phyloP scores from a whole-genome alignment of 2,888 invertebrate species.

The Spisula solida region DNA sequence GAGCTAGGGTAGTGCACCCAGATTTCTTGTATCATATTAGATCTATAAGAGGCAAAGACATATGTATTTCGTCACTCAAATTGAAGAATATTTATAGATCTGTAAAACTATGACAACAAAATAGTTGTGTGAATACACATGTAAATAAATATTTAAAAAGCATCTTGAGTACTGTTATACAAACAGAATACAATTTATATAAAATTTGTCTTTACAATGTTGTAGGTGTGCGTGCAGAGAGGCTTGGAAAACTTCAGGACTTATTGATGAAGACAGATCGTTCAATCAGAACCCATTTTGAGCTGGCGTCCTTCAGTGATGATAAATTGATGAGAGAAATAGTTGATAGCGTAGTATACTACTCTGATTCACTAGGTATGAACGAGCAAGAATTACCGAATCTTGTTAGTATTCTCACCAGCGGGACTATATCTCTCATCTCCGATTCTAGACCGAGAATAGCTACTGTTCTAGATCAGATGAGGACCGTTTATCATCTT shows the following conservation, averaged over 20 bases:
- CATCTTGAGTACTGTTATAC: no score
- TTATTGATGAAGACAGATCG: conserved; percentile 90
- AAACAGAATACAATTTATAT: background rate
- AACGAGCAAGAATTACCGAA: conserved; percentile 96
- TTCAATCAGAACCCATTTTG: conserved; percentile 92
- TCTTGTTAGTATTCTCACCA: conserved; percentile 91
- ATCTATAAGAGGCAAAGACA: no score
- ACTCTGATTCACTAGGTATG: conserved; percentile 94
- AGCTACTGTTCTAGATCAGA: conserved; percentile 93
- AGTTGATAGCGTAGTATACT: conserved; percentile 91
- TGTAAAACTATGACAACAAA: no score
- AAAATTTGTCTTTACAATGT: background rate
- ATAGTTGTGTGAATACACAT: no score
- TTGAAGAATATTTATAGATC: no score
- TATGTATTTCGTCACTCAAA: no score
- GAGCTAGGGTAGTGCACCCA: no score
- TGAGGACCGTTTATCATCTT: conserved; percentile 91
- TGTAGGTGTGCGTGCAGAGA: conserved; percentile 90
- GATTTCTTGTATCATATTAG: no score
- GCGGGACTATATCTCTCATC: conserved; percentile 92
- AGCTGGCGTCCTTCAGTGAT: conserved; percentile 95
- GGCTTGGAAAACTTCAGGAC: conserved; percentile 90
- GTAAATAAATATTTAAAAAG: no score
- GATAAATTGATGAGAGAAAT: conserved; percentile 91
- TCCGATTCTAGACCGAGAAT: conserved; percentile 94